A percentile compares a stretch with the other conserved stretches of the same genome.
These are phyloP conservation scores for Bembecia ichneumoniformis DNA, from an alignment of 2,888 invertebrate species.

Conservation along the genomic window DNA sequence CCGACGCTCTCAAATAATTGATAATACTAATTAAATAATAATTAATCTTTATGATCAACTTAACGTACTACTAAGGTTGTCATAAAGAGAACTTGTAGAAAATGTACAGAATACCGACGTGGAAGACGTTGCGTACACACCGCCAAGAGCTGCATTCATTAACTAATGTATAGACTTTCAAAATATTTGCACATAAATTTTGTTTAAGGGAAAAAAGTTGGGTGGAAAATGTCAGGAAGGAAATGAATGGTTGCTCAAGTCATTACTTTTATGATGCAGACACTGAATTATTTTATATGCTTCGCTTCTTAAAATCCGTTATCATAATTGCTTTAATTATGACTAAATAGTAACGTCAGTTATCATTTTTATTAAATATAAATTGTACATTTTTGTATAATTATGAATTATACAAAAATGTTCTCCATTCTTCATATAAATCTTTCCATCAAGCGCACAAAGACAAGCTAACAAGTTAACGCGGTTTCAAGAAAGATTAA, in stretches of 20 bases:
- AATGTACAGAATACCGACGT: slow-evolving; percentile 34
- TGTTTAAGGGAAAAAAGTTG: slow-evolving; percentile 45
- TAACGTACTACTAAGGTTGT: no score
- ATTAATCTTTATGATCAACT: no score
- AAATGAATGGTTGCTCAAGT: slow-evolving; percentile 28
- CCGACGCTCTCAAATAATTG: no score
- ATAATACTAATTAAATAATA: no score
- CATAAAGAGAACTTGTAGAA: not conserved
- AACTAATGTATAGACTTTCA: slow-evolving; percentile 70
- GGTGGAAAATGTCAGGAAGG: slow-evolving; percentile 23
- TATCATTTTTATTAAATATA: no score
- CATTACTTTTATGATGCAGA: slow-evolving; percentile 3
- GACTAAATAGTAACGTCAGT: no score
- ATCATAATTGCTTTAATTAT: no score
- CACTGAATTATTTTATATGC: no score
- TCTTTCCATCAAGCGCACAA: slow-evolving; percentile 24
- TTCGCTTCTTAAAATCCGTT: no score
- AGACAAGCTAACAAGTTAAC: slow-evolving; percentile 50
- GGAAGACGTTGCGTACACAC: slow-evolving; percentile 44
- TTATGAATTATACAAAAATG: not conserved
- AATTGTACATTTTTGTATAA: no score
- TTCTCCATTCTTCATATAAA: slow-evolving; percentile 4
- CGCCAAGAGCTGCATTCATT: slow-evolving; percentile 65
- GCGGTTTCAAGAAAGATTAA: slow-evolving; percentile 49
- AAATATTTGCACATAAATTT: slow-evolving; percentile 70